Base-by-base conservation (phyloP, 2,888 invertebrate genomes). In the Andrena haemorrhoa region DNA sequence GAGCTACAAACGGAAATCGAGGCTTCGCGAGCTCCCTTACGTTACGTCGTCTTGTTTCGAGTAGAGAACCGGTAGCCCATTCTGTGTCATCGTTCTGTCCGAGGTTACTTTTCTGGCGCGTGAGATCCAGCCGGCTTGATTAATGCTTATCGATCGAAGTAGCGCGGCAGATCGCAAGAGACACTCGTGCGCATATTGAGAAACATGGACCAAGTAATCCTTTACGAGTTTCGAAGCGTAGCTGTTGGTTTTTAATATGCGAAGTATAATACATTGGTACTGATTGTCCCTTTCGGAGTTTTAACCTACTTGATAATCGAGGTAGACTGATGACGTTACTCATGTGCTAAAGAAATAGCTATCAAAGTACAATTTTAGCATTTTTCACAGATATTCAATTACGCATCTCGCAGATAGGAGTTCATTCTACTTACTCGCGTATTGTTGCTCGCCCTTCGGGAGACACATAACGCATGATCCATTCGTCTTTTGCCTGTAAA, bases 141-240 rank as follows among this genome's bases (percentile, higher is more conserved):
- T 61, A 31, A 56, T 64, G 29, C 51, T 75, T 12, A 31, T 58
- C 66, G 61, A 56, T 58, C 26, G 35, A 56, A 63, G 70, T 60
- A 51, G 69, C 71, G 49, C 60, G 65, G 66, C 63, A 29, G 47
- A 61, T 68, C 53, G 29, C 41, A 33, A 71, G 35, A 72, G 49
- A 58, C 61, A 60, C 41, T 80, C 60, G 26, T n/a, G 26, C 35
- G 56, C 51, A 58, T 72, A 77, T 70, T 68, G 41, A 35, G 68
- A 66, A 49, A 78, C 70, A 82, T 75, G 87, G 87, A 86, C 86
- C 86, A 86, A 5, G n/a, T 66, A 56, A 56, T 85, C 70, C 64
- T 58, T n/a, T 79, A 73, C 29, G 35, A 47, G 20, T 79, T 66
- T 74, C 65, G 58, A 53, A 51, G 64, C 20, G 23, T 51, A 35